Evolutionary conservation across 23 tunicate species (phyloP).

Genomic region (Diplosoma virens): DNA sequence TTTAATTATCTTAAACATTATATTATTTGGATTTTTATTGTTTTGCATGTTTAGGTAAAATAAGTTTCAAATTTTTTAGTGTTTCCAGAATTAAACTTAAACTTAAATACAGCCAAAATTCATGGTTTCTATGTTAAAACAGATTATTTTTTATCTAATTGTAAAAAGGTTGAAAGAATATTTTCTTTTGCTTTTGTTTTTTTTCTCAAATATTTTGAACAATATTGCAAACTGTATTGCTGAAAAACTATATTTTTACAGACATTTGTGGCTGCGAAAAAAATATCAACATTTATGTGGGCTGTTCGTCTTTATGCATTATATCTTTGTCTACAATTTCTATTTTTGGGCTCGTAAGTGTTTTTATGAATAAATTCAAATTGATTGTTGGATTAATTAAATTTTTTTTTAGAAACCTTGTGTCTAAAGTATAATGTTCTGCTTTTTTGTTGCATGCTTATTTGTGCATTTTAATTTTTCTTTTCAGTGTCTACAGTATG

Average conservation of each 20-base stretch:
- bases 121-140: no score
- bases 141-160: no score
- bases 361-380: background rate
- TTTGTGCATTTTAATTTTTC: background rate
- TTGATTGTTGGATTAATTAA: background rate
- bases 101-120: no score
- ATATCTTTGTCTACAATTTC: constrained; percentile 70
- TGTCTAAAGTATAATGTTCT: background rate
- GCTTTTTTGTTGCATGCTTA: background rate
- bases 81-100: no score
- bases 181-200: no score
- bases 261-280: constrained; percentile 74
- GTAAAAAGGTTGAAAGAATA: no score
- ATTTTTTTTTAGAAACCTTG: background rate
- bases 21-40: no score
- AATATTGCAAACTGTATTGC: no score
- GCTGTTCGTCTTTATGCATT: constrained; percentile 60
- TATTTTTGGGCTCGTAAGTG: constrained; percentile 59
- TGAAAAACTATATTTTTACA: constrained; percentile 3
- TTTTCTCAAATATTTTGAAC: no score
- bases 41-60: no score
- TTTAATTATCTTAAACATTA: no score
- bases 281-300: constrained; percentile 80
- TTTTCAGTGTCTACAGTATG: constrained; percentile 78
- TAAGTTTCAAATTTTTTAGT: no score